phyloP scores from a whole-genome alignment of 2,888 invertebrate genomes.

The Arge pagana region DNA sequence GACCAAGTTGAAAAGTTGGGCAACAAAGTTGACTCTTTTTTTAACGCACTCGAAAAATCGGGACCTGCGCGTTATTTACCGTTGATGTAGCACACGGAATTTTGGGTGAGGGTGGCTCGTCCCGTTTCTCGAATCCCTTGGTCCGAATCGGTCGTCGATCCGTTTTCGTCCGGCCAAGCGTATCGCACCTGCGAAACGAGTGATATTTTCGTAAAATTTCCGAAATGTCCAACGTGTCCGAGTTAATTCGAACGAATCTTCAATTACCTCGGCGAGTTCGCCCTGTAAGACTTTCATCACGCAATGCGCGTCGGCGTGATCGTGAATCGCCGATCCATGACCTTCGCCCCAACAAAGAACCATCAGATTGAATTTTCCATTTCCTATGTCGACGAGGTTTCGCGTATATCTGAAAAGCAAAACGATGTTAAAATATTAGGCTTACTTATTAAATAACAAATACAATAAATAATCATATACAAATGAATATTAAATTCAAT shows the following conservation, averaged over 20 bases:
- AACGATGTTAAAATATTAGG: too few relatives aligned
- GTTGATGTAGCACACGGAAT: conserved; percentile 94
- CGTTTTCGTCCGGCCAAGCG: conserved; percentile 74
- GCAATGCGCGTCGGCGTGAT: conserved; percentile 95
- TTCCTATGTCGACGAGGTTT: conserved; percentile 94
- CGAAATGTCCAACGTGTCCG: too few relatives aligned
- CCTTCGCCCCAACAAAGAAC: conserved; percentile 98
- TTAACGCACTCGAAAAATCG: too few relatives aligned
- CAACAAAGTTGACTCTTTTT: too few relatives aligned
- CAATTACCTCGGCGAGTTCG: conserved; percentile 75
- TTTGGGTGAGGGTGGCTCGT: conserved; percentile 67
- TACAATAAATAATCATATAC: too few relatives aligned
- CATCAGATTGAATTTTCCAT: conserved; percentile 97
- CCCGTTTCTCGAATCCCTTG: conserved; percentile 69
- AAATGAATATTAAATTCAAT: too few relatives aligned
- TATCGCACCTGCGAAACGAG: conserved; percentile 61
- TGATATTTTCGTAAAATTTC: too few relatives aligned
- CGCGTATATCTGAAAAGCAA: conserved; percentile 80
- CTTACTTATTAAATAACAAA: too few relatives aligned
- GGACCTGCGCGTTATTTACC: too few relatives aligned
- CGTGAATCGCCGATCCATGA: conserved; percentile 93
- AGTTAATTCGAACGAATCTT: conserved; percentile 33
- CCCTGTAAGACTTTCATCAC: conserved; percentile 95
- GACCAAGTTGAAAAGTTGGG: too few relatives aligned
- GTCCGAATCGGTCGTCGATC: conserved; percentile 15